Evolutionary conservation across 2,113 vertebrate species (phyloP), one percentile per base, ranked within the genome.

Genomic region (Platysteira castanea): DNA sequence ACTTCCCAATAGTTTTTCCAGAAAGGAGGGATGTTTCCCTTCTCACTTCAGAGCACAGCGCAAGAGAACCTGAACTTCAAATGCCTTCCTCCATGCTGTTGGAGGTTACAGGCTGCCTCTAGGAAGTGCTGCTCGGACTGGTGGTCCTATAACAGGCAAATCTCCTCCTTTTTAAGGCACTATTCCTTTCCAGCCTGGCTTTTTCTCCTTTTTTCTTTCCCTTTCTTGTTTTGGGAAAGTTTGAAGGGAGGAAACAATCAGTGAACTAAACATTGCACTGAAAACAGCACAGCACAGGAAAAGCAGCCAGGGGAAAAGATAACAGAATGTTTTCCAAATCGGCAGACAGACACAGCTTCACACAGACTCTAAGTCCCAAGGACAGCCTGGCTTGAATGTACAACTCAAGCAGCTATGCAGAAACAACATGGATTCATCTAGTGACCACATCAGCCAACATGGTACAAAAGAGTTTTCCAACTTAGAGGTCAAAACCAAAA

Each of bases 31-130:
- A 56, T 5, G 3, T 47, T 61, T 31, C 37, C n/a, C 13, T 19
- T 56, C 35, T 84, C 35, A 15, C 21, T 78, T 31, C 10, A 13
- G 13, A 61, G 37, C 4, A 33, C 26, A 84, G 6, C 24, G 52
- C 6, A 39, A 24, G 49, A 87, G 41, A 81, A 74, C 9, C 19
- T 12, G 6, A 28, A n/a, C 15, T 70, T 21, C 22, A 82, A 31
- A n/a, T 17, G 8, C 19, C 27, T 74, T 47, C 15, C 41, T 60
- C 68, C 1, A 0, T 6, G 39, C 23, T n/a, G 6, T 2, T 57
- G 42, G 19, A 70, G 33, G 10, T 35, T 24, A 77, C 54, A 78
- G 53, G 33, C 46, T 78, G 44, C 56, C 54, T 20, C 28, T 13
- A 44, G 33, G 9, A 83, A 80, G 1, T 44, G 52, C 53, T 80